These are phyloP conservation scores for Peromyscus leucopus DNA, from an alignment of 2,113 vertebrate species.

Conservation along the genomic window DNA sequence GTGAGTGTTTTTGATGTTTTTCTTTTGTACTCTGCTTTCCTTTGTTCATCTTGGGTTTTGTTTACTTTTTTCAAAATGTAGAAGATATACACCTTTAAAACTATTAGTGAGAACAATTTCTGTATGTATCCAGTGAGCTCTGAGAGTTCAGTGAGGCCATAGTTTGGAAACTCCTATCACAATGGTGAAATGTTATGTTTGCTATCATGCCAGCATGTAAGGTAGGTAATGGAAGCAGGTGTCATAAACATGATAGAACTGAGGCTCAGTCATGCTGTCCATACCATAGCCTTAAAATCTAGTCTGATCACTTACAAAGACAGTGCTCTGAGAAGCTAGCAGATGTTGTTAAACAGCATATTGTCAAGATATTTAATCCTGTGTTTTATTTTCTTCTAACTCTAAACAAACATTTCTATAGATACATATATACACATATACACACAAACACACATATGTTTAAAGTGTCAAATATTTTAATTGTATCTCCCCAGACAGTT, in stretches of 20 bases:
- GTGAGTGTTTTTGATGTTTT: not conserved
- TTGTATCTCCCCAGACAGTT: not conserved
- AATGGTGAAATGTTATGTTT: not conserved
- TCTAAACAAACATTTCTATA: not conserved
- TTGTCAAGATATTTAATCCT: not conserved
- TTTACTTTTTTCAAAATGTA: not conserved
- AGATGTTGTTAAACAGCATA: not conserved
- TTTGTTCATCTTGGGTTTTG: not conserved
- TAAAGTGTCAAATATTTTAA: not conserved
- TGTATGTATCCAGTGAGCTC: not conserved
- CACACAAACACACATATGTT: not conserved
- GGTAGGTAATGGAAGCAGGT: not conserved
- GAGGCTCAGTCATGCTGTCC: not conserved
- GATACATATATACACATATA: not conserved
- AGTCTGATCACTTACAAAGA: slow-evolving; percentile 10
- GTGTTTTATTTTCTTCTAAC: not conserved
- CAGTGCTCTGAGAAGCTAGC: slow-evolving; percentile 4
- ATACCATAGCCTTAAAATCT: not conserved
- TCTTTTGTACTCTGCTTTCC: not conserved
- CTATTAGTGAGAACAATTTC: not conserved
- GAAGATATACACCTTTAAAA: not conserved
- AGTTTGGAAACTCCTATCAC: not conserved
- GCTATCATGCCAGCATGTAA: not conserved
- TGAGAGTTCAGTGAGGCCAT: not conserved
- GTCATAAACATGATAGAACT: not conserved